Base-by-base conservation (phyloP, 2,888 invertebrate genomes). In the Orthonevra nobilis region DNA sequence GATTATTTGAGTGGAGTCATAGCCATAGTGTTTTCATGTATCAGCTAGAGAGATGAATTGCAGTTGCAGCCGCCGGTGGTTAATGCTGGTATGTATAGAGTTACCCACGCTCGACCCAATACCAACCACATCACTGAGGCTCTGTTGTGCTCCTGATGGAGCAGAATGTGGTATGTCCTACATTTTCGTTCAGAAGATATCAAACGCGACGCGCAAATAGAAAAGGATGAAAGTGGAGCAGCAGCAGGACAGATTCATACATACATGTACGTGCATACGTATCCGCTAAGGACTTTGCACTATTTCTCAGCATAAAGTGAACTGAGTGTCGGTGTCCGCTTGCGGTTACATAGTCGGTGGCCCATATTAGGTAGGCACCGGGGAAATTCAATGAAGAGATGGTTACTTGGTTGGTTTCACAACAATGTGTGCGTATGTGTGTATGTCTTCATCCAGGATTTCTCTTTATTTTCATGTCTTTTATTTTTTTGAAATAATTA, bases 201-300 rank as follows among this genome's bases (percentile, higher is more conserved):
- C 66, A 73, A 72, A 79, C 46, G 72, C 72, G 72, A 61, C 61
- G 79, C 42, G 61, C 73, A 79, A 77, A 79, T 56, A 61, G 40
- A 72, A 42, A 60, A 44, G 14, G 19, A 50, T 56, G 66, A 73
- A 79, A 56, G 66, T 79, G 36, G 79, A 73, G 61, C 79, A 79
- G 54, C n/a, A n/a, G n/a, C n/a, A 36, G 44, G 9, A 73, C 68
- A 68, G 79, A 73, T 61, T 66, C 79, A 79, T 79, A n/a, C n/a
- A n/a, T n/a, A n/a, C n/a, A n/a, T n/a, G n/a, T n/a, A n/a, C n/a
- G n/a, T n/a, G n/a, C n/a, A n/a, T n/a, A n/a, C n/a, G n/a, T n/a
- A 60, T 56, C 28, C 72, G 26, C 44, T 60, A 36, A 61, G 66
- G 42, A 61, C 68, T 56, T 44, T 54, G 32, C 42, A 36, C 38